Base-by-base conservation (phyloP, 2,888 invertebrate species). In the Polylopha cassiicola region DNA sequence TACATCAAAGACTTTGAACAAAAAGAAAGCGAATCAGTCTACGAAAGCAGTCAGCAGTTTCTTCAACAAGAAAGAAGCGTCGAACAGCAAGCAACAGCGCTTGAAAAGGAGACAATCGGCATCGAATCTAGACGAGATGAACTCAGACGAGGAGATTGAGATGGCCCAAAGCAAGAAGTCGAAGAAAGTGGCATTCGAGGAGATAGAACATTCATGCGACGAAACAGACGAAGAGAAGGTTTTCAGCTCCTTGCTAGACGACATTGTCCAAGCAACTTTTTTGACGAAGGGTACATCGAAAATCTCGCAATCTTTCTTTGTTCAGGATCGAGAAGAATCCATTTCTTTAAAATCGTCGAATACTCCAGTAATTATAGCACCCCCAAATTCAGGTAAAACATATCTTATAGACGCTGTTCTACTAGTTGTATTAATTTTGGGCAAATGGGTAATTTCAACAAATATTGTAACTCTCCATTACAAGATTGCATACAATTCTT, bases 251-350 rank as follows among this genome's bases (percentile, higher is more conserved):
- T 22, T 22, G 22, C 27, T 8, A n/a, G 27, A 27, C 27, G 27
- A 27, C 11, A 27, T 27, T 27, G 27, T 16, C 9, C 27, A 16
- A 27, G 27, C 27, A 16, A 9, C 8, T 16, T 27, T 16, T 15
- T 27, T 16, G 15, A 27, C 27, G 16, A 27, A 2, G 27, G 27
- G 27, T 27, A 27, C 27, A 9, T 27, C 27, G 6, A n/a, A 9
- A n/a, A 27, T 27, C 27, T 27, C 16, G 9, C 15, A 14, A 27
- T 8, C 3, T 27, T 16, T 27, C 7, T 7, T 16, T 8, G 2
- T 15, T 16, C 29, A 29, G 29, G 17, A 29, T 10, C 5, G 6
- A 4, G 29, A 29, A 9, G 29, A 29, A 18, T 29, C 9, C 29
- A 29, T 29, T 29, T 10, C 16, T 8, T 17, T 28, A 17, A 17